A percentile compares a stretch with the other conserved stretches of the same genome.
phyloP scores from a whole-genome alignment of 1,140 invertebrate genomes.

The Idris sp. region DNA sequence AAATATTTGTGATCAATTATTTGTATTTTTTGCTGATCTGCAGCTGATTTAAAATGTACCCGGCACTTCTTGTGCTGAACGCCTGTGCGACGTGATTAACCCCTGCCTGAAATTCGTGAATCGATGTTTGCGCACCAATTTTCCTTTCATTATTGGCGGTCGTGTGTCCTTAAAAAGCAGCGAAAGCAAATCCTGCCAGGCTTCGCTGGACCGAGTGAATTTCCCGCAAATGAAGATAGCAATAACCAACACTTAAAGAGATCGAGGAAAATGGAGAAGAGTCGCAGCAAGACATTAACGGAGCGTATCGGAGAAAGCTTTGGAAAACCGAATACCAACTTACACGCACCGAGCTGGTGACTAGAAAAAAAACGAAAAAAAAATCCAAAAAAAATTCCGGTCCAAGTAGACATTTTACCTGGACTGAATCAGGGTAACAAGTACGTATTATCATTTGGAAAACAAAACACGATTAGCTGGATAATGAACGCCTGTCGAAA shows the following conservation, averaged over 20 bases:
- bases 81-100: conserved; percentile 33
- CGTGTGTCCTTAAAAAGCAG: conserved; percentile 61
- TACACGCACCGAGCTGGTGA: conserved; percentile 41
- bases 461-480: conserved; percentile 30
- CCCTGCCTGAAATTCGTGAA: conserved; percentile 20
- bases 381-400: conserved; percentile 21
- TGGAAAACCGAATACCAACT: conserved; percentile 66
- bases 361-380: conserved; percentile 46
- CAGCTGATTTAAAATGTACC: too few relatives aligned
- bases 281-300: conserved; percentile 71
- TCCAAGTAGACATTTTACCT: too few relatives aligned
- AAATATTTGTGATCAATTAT: too few relatives aligned
- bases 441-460: conserved; percentile 50
- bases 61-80: too few relatives aligned
- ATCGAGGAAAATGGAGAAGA: conserved; percentile 59
- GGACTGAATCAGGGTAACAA: conserved; percentile 42
- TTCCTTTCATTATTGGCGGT: conserved; percentile 59
- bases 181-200: conserved; percentile 70
- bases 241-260: conserved; percentile 47
- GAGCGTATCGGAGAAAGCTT: conserved; percentile 76
- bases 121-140: conserved; percentile 45
- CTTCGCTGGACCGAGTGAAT: conserved; percentile 61
- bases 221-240: conserved; percentile 62
- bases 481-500: conserved; percentile 47
- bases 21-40: too few relatives aligned